Percentiles rank a stretch among this genome's conserved stretches.
phyloP scores from a whole-genome alignment of 1,140 invertebrate genomes.

The Heterodera carotae region DNA sequence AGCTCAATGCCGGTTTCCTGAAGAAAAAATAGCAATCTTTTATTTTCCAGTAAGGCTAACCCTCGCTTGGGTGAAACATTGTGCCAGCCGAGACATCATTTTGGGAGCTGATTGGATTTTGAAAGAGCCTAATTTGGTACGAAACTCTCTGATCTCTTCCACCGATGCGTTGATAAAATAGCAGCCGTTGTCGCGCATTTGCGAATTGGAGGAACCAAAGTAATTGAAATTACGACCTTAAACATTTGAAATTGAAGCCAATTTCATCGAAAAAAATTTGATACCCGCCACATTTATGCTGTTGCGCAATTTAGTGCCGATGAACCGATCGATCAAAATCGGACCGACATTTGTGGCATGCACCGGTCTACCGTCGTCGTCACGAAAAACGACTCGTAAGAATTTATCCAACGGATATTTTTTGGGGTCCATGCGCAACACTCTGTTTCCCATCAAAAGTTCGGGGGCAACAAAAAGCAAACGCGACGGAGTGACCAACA shows the following conservation, averaged over 20 bases:
- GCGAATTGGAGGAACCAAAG: slow-evolving; percentile 55
- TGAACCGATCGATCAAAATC: slow-evolving; percentile 40
- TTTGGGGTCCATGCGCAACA: slow-evolving; percentile 37
- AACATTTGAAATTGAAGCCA: slow-evolving; percentile 2
- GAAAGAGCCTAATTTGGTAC: slow-evolving; percentile 43
- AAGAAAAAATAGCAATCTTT: slow-evolving; percentile 24
- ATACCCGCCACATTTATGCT: slow-evolving; percentile 37
- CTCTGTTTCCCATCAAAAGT: slow-evolving; percentile 46
- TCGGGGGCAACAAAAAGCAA: slow-evolving; percentile 47
- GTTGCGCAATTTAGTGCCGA: slow-evolving; percentile 33
- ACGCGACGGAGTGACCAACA: slow-evolving; percentile 52
- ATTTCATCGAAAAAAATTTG: not conserved
- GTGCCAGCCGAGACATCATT: slow-evolving; percentile 57
- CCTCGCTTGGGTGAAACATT: slow-evolving; percentile 54
- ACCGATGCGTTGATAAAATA: slow-evolving; percentile 52
- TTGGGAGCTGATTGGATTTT: slow-evolving; percentile 50
- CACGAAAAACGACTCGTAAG: slow-evolving; percentile 48
- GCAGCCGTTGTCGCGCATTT: slow-evolving; percentile 55
- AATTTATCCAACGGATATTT: slow-evolving; percentile 43
- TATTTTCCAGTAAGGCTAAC: slow-evolving; percentile 19
- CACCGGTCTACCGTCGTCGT: slow-evolving; percentile 37
- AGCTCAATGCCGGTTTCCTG: slow-evolving; percentile 39
- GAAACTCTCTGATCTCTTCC: slow-evolving; percentile 44
- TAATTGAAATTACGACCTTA: slow-evolving; percentile 51
- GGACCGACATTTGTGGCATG: slow-evolving; percentile 35